Conservation (phyloP, 2,797 vertebrate genomes). For the Danio albolineatus region DNA sequence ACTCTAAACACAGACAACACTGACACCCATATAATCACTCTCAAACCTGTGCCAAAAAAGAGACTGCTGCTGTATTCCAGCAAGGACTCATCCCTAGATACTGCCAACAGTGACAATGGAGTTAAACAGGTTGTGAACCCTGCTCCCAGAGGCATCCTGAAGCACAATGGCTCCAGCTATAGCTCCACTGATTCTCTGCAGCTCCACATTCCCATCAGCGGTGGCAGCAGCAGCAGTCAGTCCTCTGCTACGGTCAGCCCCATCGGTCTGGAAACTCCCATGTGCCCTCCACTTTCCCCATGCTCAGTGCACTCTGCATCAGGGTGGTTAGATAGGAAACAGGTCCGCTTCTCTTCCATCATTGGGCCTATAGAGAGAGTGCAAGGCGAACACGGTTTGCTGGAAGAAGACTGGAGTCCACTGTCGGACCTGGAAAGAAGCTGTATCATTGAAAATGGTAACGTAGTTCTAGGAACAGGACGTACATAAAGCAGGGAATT, state of each 20-base stretch:
- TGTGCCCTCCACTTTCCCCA: conserved; percentile 66
- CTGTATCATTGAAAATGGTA: conserved; percentile 36
- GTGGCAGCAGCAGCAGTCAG: conserved; percentile 51
- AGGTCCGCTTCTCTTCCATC: conserved; percentile 83
- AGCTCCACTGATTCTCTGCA: conserved; percentile 81
- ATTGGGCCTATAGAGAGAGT: conserved; percentile 65
- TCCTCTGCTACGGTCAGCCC: conserved; percentile 67
- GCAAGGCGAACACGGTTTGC: conserved; percentile 74
- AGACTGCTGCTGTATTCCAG: conserved; percentile 69
- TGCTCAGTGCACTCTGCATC: conserved; percentile 55
- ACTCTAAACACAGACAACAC: conserved; percentile 62
- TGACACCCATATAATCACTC: conserved; percentile 48
- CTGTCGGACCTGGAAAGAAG: conserved; percentile 7
- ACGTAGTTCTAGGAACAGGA: neutral
- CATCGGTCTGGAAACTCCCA: conserved; percentile 67
- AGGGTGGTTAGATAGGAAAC: conserved; percentile 81
- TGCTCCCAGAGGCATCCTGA: conserved; percentile 81
- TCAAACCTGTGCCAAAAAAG: conserved; percentile 73
- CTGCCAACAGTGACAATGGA: conserved; percentile 33
- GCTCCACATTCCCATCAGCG: conserved; percentile 34
- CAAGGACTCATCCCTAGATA: conserved; percentile 64
- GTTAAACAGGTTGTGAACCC: conserved; percentile 59
- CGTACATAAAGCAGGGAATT: neutral
- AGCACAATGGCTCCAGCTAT: conserved; percentile 70
- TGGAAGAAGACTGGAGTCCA: conserved; percentile 69